A percentile compares a stretch with the other conserved stretches of the same genome.
Conservation (phyloP, 2,113 vertebrate genomes). For the Rhodinocichla rosea region DNA sequence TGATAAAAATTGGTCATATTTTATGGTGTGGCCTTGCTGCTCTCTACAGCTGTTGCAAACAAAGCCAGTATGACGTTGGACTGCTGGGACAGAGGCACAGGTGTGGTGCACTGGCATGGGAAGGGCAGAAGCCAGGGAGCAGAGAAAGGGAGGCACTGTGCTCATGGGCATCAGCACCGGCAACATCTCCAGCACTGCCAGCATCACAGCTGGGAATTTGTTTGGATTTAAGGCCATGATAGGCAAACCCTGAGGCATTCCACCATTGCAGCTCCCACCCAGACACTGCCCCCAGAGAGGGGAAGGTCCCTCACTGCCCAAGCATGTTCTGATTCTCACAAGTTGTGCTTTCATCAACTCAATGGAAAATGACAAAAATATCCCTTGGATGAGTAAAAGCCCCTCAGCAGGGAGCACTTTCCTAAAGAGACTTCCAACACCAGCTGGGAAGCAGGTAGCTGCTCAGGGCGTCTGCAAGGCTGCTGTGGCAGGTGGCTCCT, state of each 20-base stretch:
- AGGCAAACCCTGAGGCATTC: background rate
- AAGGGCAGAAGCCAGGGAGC: background rate
- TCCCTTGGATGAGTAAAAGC: background rate
- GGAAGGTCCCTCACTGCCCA: background rate
- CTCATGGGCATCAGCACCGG: rapidly evolving
- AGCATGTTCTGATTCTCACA: rapidly evolving
- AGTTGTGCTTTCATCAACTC: background rate
- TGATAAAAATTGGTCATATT: background rate
- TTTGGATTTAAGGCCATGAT: background rate
- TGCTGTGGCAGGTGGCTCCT: background rate
- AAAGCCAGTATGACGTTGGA: rapidly evolving
- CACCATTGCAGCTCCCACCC: background rate
- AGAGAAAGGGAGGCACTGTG: background rate
- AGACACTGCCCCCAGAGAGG: background rate
- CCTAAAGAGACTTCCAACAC: background rate
- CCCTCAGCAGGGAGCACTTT: background rate
- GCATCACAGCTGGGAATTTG: background rate
- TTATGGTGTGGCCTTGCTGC: background rate
- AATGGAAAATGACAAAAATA: background rate
- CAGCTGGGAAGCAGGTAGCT: background rate
- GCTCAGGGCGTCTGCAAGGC: background rate
- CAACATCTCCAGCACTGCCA: background rate
- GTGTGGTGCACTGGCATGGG: background rate
- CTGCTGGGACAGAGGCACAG: background rate
- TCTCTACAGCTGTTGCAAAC: background rate